Evolutionary conservation across 1,140 invertebrate genomes (phyloP).

Genomic region (Helicoverpa armigera): DNA sequence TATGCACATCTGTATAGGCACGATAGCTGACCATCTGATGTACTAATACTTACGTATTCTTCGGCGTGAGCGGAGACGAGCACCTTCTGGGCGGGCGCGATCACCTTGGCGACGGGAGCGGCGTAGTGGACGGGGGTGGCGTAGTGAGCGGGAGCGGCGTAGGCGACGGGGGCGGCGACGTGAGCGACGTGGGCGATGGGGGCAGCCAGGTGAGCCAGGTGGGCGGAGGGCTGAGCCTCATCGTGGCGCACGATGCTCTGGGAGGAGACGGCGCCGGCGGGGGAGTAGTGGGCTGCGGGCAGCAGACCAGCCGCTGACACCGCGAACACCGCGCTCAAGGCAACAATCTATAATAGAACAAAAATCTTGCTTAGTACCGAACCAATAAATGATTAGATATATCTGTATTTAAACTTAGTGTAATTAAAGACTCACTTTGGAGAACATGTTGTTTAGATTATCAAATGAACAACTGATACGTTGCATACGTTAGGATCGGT

Average conservation of each 20-base stretch:
- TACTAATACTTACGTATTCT: conserved; percentile 57
- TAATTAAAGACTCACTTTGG: conserved; percentile 62
- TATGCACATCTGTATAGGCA: too few species aligned
- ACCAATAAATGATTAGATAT: neutral
- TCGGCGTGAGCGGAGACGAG: conserved; percentile 59
- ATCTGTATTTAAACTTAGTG: conserved; percentile 45
- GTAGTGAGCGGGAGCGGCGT: conserved; percentile 49
- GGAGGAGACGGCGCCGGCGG: conserved; percentile 73
- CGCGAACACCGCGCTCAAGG: conserved; percentile 70
- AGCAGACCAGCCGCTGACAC: conserved; percentile 70
- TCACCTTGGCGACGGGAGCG: conserved; percentile 59
- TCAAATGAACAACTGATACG: conserved; percentile 56
- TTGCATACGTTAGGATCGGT: conserved; percentile 41
- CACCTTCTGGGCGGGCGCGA: conserved; percentile 57
- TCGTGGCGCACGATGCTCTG: conserved; percentile 78
- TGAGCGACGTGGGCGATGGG: conserved; percentile 56
- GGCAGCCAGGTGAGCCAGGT: conserved; percentile 60
- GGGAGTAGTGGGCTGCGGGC: conserved; percentile 68
- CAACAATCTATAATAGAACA: conserved; percentile 61
- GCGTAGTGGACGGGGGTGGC: conserved; percentile 60
- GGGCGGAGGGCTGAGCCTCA: conserved; percentile 61
- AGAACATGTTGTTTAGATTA: conserved; percentile 63
- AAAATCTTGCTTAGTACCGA: neutral
- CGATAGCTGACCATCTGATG: neutral
- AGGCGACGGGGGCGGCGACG: conserved; percentile 32